These are phyloP conservation scores for Nasua narica DNA, from an alignment of 2,797 vertebrate genomes.

Conservation along the genomic window DNA sequence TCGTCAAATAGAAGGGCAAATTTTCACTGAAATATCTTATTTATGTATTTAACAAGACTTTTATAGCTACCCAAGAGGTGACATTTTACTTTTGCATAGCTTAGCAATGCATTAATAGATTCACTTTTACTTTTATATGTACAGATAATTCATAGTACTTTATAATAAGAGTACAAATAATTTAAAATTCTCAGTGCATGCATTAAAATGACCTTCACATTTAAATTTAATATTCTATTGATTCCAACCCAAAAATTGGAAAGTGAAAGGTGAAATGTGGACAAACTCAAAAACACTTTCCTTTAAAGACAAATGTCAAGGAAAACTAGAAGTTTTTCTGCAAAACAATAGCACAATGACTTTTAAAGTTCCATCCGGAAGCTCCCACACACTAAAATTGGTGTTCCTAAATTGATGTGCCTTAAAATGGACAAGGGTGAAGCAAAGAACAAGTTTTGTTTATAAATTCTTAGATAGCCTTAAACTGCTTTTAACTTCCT, in stretches of 20 bases:
- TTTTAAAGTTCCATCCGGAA: background rate
- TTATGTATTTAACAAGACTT: background rate
- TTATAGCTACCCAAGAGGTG: background rate
- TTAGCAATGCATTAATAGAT: constrained; percentile 17
- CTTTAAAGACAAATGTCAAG: constrained; percentile 3
- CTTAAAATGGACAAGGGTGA: background rate
- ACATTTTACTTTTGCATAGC: constrained; percentile 5
- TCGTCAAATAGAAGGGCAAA: background rate
- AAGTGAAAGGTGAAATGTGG: background rate
- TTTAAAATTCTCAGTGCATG: background rate
- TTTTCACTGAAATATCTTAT: background rate
- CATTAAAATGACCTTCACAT: constrained; percentile 32
- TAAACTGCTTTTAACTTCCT: background rate
- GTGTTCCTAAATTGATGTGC: background rate
- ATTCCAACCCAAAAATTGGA: background rate
- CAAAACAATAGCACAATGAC: background rate
- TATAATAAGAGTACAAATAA: background rate
- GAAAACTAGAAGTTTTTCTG: background rate
- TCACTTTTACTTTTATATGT: background rate
- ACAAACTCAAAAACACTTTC: background rate
- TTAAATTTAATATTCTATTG: background rate
- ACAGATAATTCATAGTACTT: background rate
- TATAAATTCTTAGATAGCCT: background rate
- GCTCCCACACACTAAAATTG: background rate
- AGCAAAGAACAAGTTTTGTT: background rate